These are phyloP conservation scores for Brotogeris chrysoptera DNA, from an alignment of 2,797 vertebrate genomes.

Conservation along the genomic window DNA sequence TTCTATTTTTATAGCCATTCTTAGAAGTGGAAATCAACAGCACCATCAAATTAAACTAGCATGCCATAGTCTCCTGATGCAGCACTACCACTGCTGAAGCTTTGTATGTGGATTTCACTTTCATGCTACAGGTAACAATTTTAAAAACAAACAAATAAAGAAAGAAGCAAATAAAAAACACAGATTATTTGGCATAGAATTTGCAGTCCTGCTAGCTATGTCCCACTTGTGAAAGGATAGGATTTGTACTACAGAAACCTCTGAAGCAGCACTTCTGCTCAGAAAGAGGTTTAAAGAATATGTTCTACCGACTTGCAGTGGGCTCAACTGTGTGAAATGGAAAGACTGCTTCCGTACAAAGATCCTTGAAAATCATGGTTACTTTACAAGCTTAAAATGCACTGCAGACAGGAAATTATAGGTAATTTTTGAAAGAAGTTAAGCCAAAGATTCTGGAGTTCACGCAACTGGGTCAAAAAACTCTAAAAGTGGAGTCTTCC, in stretches of 20 bases:
- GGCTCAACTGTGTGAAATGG: background rate
- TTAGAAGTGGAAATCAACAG: background rate
- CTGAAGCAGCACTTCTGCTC: background rate
- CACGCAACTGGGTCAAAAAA: background rate
- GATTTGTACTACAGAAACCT: background rate
- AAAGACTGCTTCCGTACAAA: background rate
- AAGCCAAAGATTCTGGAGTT: background rate
- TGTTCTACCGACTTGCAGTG: background rate
- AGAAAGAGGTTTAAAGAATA: background rate
- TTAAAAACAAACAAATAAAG: background rate
- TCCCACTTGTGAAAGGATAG: background rate
- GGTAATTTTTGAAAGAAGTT: background rate
- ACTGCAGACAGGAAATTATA: background rate
- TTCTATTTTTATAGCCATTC: constrained; percentile 4
- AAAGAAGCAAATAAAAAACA: background rate
- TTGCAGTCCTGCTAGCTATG: background rate
- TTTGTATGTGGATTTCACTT: background rate
- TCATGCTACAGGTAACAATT: background rate
- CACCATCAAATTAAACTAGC: background rate
- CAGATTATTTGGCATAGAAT: background rate
- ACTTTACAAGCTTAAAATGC: background rate
- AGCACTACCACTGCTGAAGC: background rate
- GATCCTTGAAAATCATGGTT: background rate
- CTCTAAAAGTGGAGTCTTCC: background rate
- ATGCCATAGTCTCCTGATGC: background rate